These are phyloP conservation scores for Dryoscopus gambensis DNA, from an alignment of 2,113 vertebrate species.

Conservation along the genomic window DNA sequence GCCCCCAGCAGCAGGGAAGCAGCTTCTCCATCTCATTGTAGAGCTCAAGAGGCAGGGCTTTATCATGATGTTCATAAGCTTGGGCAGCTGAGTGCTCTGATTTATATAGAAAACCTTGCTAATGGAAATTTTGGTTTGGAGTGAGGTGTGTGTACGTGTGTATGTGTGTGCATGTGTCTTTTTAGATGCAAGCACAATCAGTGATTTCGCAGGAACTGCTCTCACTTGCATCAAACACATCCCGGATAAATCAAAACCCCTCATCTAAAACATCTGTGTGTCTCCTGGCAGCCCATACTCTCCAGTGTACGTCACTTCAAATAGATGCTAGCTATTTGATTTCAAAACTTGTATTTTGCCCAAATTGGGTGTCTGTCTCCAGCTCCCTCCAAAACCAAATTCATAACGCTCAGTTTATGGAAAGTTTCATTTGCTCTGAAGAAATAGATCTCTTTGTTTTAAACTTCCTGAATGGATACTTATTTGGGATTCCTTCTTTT, in stretches of 20 bases:
- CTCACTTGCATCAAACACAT: neutral
- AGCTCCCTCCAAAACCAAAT: neutral
- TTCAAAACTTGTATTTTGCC: neutral
- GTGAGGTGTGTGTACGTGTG: too few relatives aligned
- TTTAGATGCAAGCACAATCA: neutral
- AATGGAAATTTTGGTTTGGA: neutral
- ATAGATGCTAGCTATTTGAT: neutral
- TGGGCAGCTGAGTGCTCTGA: neutral
- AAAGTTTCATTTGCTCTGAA: neutral
- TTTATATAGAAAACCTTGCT: neutral
- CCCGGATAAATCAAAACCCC: neutral
- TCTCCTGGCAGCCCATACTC: neutral
- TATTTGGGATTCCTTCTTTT: neutral
- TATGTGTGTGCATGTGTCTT: neutral
- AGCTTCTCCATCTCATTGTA: neutral
- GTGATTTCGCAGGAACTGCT: neutral
- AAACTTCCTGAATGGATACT: neutral
- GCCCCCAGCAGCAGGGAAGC: neutral
- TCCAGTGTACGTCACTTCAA: neutral
- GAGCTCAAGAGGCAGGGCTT: neutral
- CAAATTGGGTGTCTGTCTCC: neutral
- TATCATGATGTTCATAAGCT: neutral
- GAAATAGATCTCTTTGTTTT: neutral
- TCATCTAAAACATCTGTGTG: neutral
- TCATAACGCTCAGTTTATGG: neutral